Base-by-base conservation (phyloP, 2,888 invertebrate species). In the Euproctis similis region DNA sequence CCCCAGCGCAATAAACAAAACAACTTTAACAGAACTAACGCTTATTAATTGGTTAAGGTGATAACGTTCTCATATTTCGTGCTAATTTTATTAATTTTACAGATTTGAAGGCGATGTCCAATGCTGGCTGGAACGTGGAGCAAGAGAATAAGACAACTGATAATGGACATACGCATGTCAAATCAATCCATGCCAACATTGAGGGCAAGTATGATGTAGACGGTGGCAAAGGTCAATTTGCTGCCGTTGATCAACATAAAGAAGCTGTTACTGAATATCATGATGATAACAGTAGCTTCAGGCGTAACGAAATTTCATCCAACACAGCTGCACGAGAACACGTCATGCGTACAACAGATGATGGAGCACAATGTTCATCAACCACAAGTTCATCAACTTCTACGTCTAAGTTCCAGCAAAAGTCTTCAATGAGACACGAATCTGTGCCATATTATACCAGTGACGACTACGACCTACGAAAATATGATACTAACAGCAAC, bases 41-140 rank as follows among this genome's bases (percentile, higher is more conserved):
- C 73, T 70, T 70, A 60, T 60, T 78, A 80, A 73, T 41, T 41
- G 44, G 62, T 59, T 56, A 47, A 26, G 38, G 38, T 45, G n/a
- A 22, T 5, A 19, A 16, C 7, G n/a, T 20, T 8, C 12, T 3
- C 23, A 6, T 17, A 24, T 12, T 9, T 20, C n/a, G 20, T 6
- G 1, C 12, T 43, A 26, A 53, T 20, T 1, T 8, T 6, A 13
- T 4, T 42, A 14, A 55, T 30, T 42, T 77, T 74, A 1, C 77
- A 85, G 85, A 85, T 64, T 57, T 82, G 46, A 72, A 78, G 46
- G 80, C 76, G 53, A 66, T 76, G 22, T 78, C 82, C 18, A 78
- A 87, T 39, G 87, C 87, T 23, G 90, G 90, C 26, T 91, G 91
- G 91, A 88, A 88, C 56, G 87, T 90, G 24, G 86, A 88, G 45